Base-by-base conservation (phyloP, 2,113 vertebrate genomes). In the Bubo bubo region DNA sequence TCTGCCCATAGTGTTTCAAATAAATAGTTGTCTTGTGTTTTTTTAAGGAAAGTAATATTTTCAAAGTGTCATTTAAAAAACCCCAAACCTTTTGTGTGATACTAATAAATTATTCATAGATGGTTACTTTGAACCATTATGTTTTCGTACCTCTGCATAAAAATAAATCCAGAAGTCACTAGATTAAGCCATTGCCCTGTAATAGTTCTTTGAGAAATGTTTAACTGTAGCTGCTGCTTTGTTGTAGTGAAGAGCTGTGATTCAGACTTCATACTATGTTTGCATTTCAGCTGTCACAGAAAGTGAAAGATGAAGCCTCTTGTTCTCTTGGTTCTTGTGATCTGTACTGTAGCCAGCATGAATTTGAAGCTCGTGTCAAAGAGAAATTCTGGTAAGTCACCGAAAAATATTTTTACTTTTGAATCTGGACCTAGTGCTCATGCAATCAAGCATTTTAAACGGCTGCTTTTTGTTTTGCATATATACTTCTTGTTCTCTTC, bases 341-440 rank as follows among this genome's bases (percentile, higher is more conserved):
- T 99, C 93, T 98, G 98, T 97, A 98, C 98, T 49, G 98, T 98
- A 91, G 97, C 98, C 97, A 98, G 98, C 97, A 98, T 98, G 94
- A 99, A 98, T 94, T 96, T 99, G 96, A 99, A 99, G 98, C 98
- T 99, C 75, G 98, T 99, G 94, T 99, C 99, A 95, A 99, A 99
- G 98, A 99, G 99, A 98, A 99, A 99, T 98, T 99, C 99, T 94
- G 99, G 99, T 99, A 99, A 98, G 99, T 98, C 80, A 50, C 63
- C 94, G 73, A 87, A 79, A 95, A 95, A 63, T 62, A 35, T 79
- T 90, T 94, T 68, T 87, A 24, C 55, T 84, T 93, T 95, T 85
- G 87, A 73, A 70, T 95, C 55, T 92, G 93, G 84, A 86, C 72
- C 63, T 45, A 70, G 15, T 86, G 18, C 5, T 77, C 34, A 62